A percentile compares a stretch with the other conserved stretches of the same genome.
Evolutionary conservation across 2,113 vertebrate species (phyloP).

Genomic region (Mesoclemmys tuberculata): DNA sequence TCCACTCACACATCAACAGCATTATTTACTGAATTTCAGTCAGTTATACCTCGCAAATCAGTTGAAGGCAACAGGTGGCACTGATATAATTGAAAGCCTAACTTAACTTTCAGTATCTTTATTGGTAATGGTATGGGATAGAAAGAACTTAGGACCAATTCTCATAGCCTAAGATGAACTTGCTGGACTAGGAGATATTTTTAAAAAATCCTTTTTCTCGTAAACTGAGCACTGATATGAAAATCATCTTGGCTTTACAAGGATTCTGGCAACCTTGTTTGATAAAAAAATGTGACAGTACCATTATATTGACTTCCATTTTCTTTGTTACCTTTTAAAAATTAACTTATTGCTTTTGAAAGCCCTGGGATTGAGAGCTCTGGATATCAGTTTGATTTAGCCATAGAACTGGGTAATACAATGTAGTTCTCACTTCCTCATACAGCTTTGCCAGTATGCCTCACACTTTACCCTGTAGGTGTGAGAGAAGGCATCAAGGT

Average conservation of each 20-base stretch:
- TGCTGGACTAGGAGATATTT: neutral
- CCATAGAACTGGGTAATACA: neutral
- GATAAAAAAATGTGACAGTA: neutral
- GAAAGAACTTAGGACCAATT: too few species aligned
- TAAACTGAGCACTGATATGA: neutral
- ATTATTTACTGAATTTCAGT: neutral
- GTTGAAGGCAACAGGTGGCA: neutral
- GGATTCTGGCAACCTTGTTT: neutral
- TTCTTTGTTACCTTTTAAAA: neutral
- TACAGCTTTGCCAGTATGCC: neutral
- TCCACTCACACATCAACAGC: neutral
- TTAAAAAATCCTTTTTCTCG: neutral
- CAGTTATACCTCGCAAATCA: neutral
- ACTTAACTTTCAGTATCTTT: neutral
- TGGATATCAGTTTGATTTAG: neutral
- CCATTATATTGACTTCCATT: neutral
- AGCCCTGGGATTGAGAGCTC: neutral
- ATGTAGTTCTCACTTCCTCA: neutral
- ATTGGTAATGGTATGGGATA: neutral
- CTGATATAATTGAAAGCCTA: neutral
- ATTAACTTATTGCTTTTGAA: neutral
- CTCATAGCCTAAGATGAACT: neutral
- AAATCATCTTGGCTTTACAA: neutral
- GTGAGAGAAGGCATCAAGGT: neutral
- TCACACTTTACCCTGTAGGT: neutral